These are phyloP conservation scores for Bombus confusus DNA, from an alignment of 1,140 invertebrate genomes.

Conservation along the genomic window DNA sequence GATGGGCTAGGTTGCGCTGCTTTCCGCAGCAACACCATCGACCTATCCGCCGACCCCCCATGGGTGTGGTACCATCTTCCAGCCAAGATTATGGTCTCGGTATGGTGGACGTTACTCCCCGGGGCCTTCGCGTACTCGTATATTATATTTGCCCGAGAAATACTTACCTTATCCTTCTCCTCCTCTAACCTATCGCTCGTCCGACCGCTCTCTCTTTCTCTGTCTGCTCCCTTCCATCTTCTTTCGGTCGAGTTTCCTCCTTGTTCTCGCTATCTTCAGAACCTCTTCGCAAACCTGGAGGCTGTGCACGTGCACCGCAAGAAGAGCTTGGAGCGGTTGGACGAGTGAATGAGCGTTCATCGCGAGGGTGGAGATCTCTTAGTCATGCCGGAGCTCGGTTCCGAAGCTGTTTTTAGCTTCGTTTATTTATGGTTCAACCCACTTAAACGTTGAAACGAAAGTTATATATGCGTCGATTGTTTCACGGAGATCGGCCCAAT, in stretches of 20 bases:
- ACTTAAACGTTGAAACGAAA: neutral
- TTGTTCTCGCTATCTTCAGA: neutral
- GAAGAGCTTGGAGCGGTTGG: slow-evolving; percentile 9
- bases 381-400: neutral
- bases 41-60: slow-evolving; percentile 65
- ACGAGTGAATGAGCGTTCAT: slow-evolving; percentile 16
- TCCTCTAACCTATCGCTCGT: neutral
- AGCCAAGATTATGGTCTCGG: slow-evolving; percentile 63
- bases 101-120: slow-evolving; percentile 60
- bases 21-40: neutral
- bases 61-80: slow-evolving; percentile 73
- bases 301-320: slow-evolving; percentile 20
- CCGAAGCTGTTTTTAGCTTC: neutral
- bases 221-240: neutral
- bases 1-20: slow-evolving; percentile 20
- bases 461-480: neutral
- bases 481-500: neutral
- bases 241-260: neutral
- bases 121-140: slow-evolving; percentile 64
- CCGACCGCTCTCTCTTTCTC: too few relatives aligned
- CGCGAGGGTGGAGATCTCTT: neutral
- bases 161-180: slow-evolving; percentile 3
- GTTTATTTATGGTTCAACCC: neutral
- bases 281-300: neutral
- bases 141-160: slow-evolving; percentile 70